Percentiles rank a stretch among this genome's conserved stretches.
Evolutionary conservation across 2,888 invertebrate species (phyloP).

Genomic region (Pogonocherus hispidulus): DNA sequence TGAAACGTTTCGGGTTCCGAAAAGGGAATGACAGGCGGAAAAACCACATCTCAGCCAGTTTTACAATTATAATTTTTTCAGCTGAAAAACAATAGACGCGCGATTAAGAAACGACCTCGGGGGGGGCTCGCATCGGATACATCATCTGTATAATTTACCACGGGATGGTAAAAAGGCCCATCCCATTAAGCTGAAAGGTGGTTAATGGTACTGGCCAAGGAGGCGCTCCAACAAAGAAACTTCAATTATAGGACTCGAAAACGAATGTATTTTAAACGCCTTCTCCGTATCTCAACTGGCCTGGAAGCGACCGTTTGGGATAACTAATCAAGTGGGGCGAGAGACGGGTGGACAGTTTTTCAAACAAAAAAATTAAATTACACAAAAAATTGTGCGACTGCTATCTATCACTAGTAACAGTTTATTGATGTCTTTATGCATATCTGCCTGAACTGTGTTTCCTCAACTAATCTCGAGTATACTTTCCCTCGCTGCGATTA

Average conservation of each 20-base stretch:
- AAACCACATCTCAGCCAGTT: background rate
- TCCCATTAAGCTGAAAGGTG: slow-evolving; percentile 47
- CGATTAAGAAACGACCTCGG: slow-evolving; percentile 7
- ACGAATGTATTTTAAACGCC: background rate
- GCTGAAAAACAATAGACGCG: slow-evolving; percentile 10
- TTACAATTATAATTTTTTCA: background rate
- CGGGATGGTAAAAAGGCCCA: slow-evolving; percentile 44
- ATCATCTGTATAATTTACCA: slow-evolving; percentile 45
- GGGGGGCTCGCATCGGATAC: slow-evolving; percentile 24
- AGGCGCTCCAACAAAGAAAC: slow-evolving; percentile 41
- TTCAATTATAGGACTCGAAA: slow-evolving; percentile 29
- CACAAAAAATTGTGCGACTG: too few species aligned
- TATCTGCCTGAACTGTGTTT: too few species aligned
- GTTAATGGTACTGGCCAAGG: slow-evolving; percentile 39
- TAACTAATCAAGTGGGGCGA: background rate
- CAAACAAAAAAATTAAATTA: background rate
- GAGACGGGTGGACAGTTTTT: background rate
- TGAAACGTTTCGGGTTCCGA: background rate
- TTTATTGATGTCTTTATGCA: too few species aligned
- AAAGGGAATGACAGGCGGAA: background rate
- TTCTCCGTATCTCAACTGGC: too few species aligned
- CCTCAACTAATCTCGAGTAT: too few species aligned
- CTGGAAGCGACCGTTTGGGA: background rate
- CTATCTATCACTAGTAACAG: too few species aligned
- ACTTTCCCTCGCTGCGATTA: too few species aligned